Conservation (phyloP, 1,140 invertebrate species). For the Zophobas atratus region DNA sequence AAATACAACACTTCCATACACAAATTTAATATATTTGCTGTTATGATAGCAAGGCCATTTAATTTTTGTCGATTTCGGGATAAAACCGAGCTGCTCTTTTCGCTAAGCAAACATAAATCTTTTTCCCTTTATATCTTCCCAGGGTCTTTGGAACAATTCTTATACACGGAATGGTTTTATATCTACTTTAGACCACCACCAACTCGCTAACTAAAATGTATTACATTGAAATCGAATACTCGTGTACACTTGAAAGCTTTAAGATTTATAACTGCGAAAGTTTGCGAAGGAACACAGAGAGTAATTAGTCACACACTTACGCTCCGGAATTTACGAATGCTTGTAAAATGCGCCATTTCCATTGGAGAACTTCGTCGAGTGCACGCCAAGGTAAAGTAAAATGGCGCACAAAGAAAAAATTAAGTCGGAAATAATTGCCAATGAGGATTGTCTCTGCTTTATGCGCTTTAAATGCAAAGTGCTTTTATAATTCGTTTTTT, state of each 20-base stretch:
- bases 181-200: constrained; percentile 42
- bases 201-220: constrained; percentile 48
- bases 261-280: constrained; percentile 46
- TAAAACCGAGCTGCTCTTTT: constrained; percentile 17
- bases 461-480: too few relatives aligned
- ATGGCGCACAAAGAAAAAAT: too few relatives aligned
- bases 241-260: constrained; percentile 43
- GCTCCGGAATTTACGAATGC: constrained; percentile 6
- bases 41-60: constrained; percentile 6
- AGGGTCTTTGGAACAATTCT: constrained; percentile 41
- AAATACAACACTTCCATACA: constrained; percentile 34
- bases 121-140: constrained; percentile 35
- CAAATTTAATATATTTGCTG: constrained; percentile 36
- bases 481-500: too few relatives aligned
- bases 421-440: not conserved
- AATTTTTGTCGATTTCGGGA: constrained; percentile 32
- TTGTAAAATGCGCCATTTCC: not conserved
- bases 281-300: constrained; percentile 24
- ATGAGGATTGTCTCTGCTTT: not conserved
- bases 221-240: constrained; percentile 49
- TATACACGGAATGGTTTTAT: constrained; percentile 45
- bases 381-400: too few relatives aligned
- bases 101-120: constrained; percentile 37
- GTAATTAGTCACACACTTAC: constrained; percentile 40
- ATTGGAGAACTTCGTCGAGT: too few relatives aligned